These are phyloP conservation scores for Glareola pratincola DNA, from an alignment of 2,113 vertebrate genomes.

Conservation along the genomic window DNA sequence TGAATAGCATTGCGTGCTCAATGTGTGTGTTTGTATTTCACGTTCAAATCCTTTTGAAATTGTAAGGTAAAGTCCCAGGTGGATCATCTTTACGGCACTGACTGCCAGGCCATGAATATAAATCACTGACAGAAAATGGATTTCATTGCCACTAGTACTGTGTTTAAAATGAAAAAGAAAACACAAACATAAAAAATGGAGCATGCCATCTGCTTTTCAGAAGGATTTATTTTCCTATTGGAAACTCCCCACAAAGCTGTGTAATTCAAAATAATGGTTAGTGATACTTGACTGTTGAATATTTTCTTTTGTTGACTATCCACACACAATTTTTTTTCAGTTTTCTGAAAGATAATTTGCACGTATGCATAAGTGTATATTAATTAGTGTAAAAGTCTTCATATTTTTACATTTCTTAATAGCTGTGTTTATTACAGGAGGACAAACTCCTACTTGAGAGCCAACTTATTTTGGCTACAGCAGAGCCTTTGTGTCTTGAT, in stretches of 20 bases:
- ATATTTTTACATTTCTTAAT: neutral
- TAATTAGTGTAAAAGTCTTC: neutral
- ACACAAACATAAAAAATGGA: neutral
- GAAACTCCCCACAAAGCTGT: neutral
- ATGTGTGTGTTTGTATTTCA: neutral
- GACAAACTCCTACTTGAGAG: constrained; percentile 97
- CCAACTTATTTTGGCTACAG: constrained; percentile 94
- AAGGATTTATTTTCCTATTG: neutral
- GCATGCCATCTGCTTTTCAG: neutral
- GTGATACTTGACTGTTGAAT: neutral
- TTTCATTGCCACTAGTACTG: neutral
- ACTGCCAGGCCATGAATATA: neutral
- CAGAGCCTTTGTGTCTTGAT: constrained; percentile 96
- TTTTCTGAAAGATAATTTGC: neutral
- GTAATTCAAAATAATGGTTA: neutral
- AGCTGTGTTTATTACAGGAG: constrained; percentile 77
- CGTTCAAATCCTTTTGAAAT: neutral
- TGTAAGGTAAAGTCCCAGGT: neutral
- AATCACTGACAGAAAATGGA: neutral
- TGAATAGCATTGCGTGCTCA: neutral
- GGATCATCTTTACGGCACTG: neutral
- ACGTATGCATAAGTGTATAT: neutral
- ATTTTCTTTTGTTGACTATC: neutral
- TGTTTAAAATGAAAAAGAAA: neutral
- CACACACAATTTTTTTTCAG: neutral